Percentiles rank a stretch among this genome's conserved stretches.
phyloP scores from a whole-genome alignment of 2,113 vertebrate species.

The Hypomesus transpacificus region DNA sequence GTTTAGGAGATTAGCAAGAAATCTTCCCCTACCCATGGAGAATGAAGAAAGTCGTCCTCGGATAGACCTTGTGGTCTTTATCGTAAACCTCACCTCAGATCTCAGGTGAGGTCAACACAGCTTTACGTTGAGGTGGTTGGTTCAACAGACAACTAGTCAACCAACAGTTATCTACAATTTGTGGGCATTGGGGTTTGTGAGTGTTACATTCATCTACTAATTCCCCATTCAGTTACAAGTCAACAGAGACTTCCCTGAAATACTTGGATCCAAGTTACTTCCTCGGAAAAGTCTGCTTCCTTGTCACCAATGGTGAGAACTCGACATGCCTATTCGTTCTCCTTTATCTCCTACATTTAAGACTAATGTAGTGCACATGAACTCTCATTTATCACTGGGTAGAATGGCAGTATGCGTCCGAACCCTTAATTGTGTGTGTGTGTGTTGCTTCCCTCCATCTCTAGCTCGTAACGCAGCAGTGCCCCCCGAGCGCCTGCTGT shows the following conservation, averaged over 20 bases:
- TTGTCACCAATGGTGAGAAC: slow-evolving; percentile 69
- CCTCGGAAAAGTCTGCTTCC: slow-evolving; percentile 74
- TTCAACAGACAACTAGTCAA: not conserved
- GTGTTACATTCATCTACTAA: not conserved
- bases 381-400: not conserved
- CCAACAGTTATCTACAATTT: not conserved
- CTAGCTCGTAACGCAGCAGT: slow-evolving; percentile 57
- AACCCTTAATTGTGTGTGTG: slow-evolving; percentile 1
- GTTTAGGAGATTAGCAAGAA: slow-evolving; percentile 68
- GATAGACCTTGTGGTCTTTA: slow-evolving; percentile 73
- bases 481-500: slow-evolving; percentile 55
- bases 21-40: slow-evolving; percentile 66
- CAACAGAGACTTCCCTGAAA: slow-evolving; percentile 61
- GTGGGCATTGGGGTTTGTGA: not conserved
- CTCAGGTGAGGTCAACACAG: slow-evolving; percentile 52
- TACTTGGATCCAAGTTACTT: slow-evolving; percentile 69
- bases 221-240: slow-evolving; percentile 54
- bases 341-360: not conserved
- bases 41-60: slow-evolving; percentile 66
- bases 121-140: not conserved
- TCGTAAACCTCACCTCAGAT: slow-evolving; percentile 69
- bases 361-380: not conserved
- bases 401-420: not conserved
- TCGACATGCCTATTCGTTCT: not conserved
- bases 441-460: slow-evolving; percentile 11